Base-by-base conservation (phyloP, 2,797 vertebrate genomes). In the Syngnathus rostellatus region DNA sequence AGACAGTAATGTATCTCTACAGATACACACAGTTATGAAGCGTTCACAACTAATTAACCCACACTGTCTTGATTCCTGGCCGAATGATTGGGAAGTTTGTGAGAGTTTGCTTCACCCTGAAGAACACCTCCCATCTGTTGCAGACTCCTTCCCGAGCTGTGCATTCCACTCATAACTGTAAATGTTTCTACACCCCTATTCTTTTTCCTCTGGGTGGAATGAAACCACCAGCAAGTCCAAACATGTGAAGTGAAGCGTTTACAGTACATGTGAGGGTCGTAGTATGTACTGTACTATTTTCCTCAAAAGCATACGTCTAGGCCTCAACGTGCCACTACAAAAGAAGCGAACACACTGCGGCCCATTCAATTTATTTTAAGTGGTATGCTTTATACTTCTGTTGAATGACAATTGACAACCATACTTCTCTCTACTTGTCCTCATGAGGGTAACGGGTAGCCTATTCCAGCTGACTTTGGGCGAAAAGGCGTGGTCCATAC, bases 151-250 rank as follows among this genome's bases (percentile, higher is more conserved):
- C 73, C 73, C 70, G 40, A 72, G 72, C 74, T 48, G 69, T 70
- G 75, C 88, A 91, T 92, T 92, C 89, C 85, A 77, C 37, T 74
- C 90, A 89, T 89, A 87, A 71, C 71, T 89, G 69, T 39, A 77
- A 84, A 79, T 71, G 73, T 87, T 85, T 78, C 73, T 78, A 79
- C 76, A 73, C 62, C 74, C 58, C 54, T 50, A 69, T 68, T 75
- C 70, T 76, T 41, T 43, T 23, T n/a, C 23, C 61, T 61, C 16
- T 40, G 60, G 53, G 64, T 46, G 62, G 65, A 54, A 83, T 78
- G 69, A 75, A 78, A 72, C 61, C 31, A 68, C 21, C 57, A 57
- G 70, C 84, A 86, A 87, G 87, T 87, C 76, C 70, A 82, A 72
- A 79, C 86, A 85, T 9, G 80, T 78, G 41, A 40, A 61, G 63